A percentile compares a stretch with the other conserved stretches of the same genome.
These are phyloP conservation scores for Drosophila takahashii DNA, from an alignment of 1,140 invertebrate species.

Conservation along the genomic window DNA sequence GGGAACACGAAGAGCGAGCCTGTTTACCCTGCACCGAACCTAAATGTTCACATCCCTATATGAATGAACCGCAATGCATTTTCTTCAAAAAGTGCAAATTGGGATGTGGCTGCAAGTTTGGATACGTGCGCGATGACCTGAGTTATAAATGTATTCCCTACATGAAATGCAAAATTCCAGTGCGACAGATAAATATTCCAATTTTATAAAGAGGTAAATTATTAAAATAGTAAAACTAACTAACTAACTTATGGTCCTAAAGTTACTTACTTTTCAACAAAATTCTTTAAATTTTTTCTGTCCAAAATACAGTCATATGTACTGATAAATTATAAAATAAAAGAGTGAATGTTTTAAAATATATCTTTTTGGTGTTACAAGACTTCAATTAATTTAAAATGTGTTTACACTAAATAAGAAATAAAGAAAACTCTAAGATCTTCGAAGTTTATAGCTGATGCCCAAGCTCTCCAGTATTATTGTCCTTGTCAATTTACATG, in stretches of 20 bases:
- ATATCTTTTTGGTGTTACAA: not conserved
- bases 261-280: too few species aligned
- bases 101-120: constrained; percentile 55
- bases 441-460: not conserved
- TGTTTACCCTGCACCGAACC: constrained; percentile 46
- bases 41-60: constrained; percentile 28
- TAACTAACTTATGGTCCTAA: too few species aligned
- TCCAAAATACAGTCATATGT: too few species aligned
- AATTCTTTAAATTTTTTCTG: too few species aligned
- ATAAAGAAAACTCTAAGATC: constrained; percentile 37
- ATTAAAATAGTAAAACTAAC: not conserved
- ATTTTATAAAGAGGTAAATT: not conserved
- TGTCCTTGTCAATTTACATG: constrained; percentile 58
- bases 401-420: constrained; percentile 27
- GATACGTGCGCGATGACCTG: constrained; percentile 45
- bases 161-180: not conserved
- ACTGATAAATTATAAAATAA: too few species aligned
- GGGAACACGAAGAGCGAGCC: constrained; percentile 42
- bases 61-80: not conserved
- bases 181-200: not conserved
- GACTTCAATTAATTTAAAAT: constrained; percentile 26
- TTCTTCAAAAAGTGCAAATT: constrained; percentile 14
- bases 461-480: not conserved
- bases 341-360: too few species aligned
- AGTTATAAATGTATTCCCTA: constrained; percentile 31